Evolutionary conservation across 2,888 invertebrate genomes (phyloP).

Genomic region (Sthenelais limicola): DNA sequence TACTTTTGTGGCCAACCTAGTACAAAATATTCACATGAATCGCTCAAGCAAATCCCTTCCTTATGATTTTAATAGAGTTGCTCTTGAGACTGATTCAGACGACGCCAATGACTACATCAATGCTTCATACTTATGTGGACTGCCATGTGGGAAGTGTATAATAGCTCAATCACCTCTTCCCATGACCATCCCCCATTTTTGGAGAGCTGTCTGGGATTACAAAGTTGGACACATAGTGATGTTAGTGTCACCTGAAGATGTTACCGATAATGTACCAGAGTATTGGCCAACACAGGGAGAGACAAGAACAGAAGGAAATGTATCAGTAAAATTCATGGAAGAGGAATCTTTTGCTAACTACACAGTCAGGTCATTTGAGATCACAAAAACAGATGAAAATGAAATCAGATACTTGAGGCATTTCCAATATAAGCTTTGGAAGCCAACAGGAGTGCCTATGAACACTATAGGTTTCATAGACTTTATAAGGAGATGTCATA

Average conservation of each 20-base stretch:
- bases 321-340: background rate
- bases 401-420: constrained; percentile 11
- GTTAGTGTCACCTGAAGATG: constrained; percentile 41
- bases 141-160: constrained; percentile 42
- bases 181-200: constrained; percentile 45
- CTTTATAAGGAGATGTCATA: constrained; percentile 1
- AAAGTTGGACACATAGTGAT: constrained; percentile 45
- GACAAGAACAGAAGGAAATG: background rate
- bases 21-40: constrained; percentile 46
- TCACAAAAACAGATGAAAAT: background rate
- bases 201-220: constrained; percentile 50
- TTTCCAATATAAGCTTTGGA: constrained; percentile 31
- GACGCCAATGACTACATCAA: constrained; percentile 47
- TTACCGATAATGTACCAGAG: background rate
- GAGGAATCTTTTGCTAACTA: constrained; percentile 15
- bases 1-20: background rate
- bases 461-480: constrained; percentile 7
- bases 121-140: constrained; percentile 47
- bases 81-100: background rate
- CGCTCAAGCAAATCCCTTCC: constrained; percentile 46
- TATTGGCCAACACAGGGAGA: constrained; percentile 31
- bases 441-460: constrained; percentile 1
- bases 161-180: constrained; percentile 49
- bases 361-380: constrained; percentile 15
- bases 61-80: constrained; percentile 51